These are phyloP conservation scores for Phaetusa simplex DNA, from an alignment of 2,113 vertebrate genomes.

Conservation along the genomic window DNA sequence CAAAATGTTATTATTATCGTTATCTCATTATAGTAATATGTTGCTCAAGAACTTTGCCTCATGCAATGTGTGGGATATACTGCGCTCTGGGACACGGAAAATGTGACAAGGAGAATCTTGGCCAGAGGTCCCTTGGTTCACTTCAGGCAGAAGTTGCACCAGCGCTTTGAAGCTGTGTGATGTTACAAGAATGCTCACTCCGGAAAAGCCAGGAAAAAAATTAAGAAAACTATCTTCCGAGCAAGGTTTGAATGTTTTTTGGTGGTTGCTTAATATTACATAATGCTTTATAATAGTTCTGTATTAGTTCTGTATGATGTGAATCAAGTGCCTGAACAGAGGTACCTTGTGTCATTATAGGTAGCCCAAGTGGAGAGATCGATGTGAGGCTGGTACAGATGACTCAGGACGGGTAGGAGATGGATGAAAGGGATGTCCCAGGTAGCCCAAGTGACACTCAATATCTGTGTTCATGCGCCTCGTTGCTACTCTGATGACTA, in stretches of 20 bases:
- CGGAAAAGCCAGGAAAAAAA: neutral
- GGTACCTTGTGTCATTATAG: neutral
- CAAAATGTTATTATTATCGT: neutral
- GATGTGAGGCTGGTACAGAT: neutral
- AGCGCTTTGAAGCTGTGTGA: neutral
- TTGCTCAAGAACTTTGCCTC: neutral
- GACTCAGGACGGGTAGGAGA: neutral
- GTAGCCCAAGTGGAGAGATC: accelerated
- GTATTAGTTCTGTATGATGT: neutral
- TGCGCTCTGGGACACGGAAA: neutral
- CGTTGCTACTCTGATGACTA: accelerated
- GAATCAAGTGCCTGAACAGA: neutral
- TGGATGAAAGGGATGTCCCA: neutral
- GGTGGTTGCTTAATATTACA: neutral
- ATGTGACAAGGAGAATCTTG: neutral
- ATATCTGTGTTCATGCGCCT: neutral
- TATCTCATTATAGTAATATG: neutral
- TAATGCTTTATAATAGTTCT: neutral
- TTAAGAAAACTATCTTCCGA: neutral
- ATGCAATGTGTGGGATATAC: neutral
- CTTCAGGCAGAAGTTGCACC: neutral
- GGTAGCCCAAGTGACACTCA: neutral
- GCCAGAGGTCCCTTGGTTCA: neutral
- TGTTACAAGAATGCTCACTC: neutral
- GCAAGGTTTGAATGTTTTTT: neutral